Conservation (phyloP, 2,888 invertebrate species). For the Psylliodes chrysocephalus region DNA sequence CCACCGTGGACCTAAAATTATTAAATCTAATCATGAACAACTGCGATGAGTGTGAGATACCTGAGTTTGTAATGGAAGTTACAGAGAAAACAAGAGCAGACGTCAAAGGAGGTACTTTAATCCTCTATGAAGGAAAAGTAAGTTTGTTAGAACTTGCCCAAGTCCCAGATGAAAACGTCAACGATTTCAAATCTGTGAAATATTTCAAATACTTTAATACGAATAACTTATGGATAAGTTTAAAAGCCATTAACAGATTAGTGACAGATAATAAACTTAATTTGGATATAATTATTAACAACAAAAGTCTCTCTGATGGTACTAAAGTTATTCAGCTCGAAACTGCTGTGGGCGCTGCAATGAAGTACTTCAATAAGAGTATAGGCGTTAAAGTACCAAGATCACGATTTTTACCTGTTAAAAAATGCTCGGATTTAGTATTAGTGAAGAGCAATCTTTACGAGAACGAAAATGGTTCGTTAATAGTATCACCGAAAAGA, state of each 20-base stretch:
- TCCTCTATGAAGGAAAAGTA: constrained; percentile 93
- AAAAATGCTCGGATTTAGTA: constrained; percentile 96
- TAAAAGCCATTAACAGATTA: constrained; percentile 89
- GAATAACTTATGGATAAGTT: constrained; percentile 97
- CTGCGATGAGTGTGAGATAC: constrained; percentile 64
- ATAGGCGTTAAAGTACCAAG: constrained; percentile 96
- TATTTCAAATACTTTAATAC: constrained; percentile 99
- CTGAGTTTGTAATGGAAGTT: constrained; percentile 99
- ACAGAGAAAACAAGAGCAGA: constrained; percentile 99
- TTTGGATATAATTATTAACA: constrained; percentile 98
- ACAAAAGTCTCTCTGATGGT: constrained; percentile 91
- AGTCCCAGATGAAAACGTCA: constrained; percentile 95
- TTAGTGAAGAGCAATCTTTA: constrained; percentile 99
- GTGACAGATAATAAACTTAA: constrained; percentile 84
- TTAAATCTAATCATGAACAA: constrained; percentile 74
- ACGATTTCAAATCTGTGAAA: constrained; percentile 98
- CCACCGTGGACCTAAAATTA: constrained; percentile 96
- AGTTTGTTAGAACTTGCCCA: constrained; percentile 97
- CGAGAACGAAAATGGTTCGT: constrained; percentile 85
- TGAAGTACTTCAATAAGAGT: constrained; percentile 96
- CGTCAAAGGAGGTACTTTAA: constrained; percentile 98
- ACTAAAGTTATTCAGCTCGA: constrained; percentile 96
- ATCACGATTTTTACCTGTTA: constrained; percentile 96
- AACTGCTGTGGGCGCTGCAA: constrained; percentile 99
- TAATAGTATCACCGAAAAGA: constrained; percentile 93